Evolutionary conservation across 2,797 vertebrate species (phyloP), one percentile per base, ranked within the genome.

Genomic region (Picus viridis): DNA sequence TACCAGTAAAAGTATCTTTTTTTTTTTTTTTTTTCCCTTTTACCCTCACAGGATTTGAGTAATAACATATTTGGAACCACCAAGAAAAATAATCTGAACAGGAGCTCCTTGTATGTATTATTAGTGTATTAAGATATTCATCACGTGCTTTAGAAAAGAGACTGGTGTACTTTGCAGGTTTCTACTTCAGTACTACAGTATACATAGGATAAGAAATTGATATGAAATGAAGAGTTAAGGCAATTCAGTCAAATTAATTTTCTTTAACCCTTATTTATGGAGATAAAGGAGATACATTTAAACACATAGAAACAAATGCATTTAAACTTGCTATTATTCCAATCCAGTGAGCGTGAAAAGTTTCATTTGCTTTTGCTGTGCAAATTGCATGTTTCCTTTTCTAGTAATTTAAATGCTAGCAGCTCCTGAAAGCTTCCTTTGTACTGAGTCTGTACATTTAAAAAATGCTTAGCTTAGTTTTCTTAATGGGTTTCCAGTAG

Each of bases 81-180:
- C 91, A 96, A 97, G 96, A 97, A 96, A 54, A 97, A 62, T 82
- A 97, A 96, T 27, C 82, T 95, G 84, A 98, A 92, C 67, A 97
- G 89, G 43, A 98, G 92, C 64, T 97, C 97, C 69, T 98, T 88
- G 99, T 99, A 98, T 98, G 99, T 98, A 95, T 91, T 88, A 14
- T 47, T 83, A 45, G 7, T 39, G 16, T 57, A 14, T 77, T 83
- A 68, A 74, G 30, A 64, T 65, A 83, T 9, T 54, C 2, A 39
- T 65, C 22, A 27, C 1, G 10, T 30, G 16, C n/a, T 86, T 82
- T 88, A 58, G 75, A 54, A 79, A 80, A 43, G 30, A 75, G 12
- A 65, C 3, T 45, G 68, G 24, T 69, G 0, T 59, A 13, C 10
- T 17, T 75, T 91, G 34, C n/a, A 75, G 9, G 10, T 79, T 81